Conservation (phyloP, 1,140 invertebrate species). For the Pentalonia nigronervosa region DNA sequence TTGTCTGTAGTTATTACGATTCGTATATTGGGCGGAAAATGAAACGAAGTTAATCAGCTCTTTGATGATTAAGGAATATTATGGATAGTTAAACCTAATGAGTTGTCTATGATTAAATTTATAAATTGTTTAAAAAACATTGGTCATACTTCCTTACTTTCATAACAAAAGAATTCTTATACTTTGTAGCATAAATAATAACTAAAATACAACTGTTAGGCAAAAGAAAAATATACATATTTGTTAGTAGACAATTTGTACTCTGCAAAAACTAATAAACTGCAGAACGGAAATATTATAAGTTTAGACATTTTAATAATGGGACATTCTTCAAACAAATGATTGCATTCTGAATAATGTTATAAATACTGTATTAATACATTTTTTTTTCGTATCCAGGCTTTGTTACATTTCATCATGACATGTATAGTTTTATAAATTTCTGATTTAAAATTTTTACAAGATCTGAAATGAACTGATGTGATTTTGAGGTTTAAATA, state of each 20-base stretch:
- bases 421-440: too few species aligned
- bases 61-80: background rate
- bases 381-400: background rate
- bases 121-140: background rate
- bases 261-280: background rate
- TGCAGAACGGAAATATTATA: background rate
- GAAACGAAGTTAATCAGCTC: background rate
- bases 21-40: background rate
- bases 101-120: background rate
- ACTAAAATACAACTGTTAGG: background rate
- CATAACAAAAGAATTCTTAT: background rate
- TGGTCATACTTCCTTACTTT: background rate
- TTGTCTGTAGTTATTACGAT: background rate
- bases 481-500: too few species aligned
- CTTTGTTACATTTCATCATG: too few species aligned
- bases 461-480: too few species aligned
- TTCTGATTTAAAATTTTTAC: too few species aligned
- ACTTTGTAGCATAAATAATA: background rate
- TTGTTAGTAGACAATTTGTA: background rate
- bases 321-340: background rate
- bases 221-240: background rate
- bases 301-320: background rate
- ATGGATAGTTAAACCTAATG: background rate
- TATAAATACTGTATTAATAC: background rate
- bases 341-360: background rate